Base-by-base conservation (phyloP, 2,888 invertebrate genomes). In the Incurvaria masculella region DNA sequence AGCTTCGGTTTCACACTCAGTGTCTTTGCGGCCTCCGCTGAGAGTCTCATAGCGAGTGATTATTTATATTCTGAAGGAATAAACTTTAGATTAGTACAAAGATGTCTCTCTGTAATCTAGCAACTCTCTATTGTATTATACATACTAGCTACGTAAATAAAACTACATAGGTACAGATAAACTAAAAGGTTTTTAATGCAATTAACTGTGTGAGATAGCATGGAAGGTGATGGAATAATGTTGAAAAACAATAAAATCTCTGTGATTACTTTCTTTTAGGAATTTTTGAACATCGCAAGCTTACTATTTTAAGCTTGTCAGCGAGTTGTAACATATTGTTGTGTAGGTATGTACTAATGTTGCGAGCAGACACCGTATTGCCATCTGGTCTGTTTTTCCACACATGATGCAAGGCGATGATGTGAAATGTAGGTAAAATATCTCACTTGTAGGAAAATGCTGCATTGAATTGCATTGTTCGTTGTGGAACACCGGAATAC, bases 21-120 rank as follows among this genome's bases (percentile, higher is more conserved):
- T n/a, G n/a, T n/a, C n/a, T n/a, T n/a, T n/a, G n/a, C n/a, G n/a
- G n/a, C n/a, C n/a, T n/a, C n/a, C n/a, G n/a, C n/a, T n/a, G n/a
- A 58, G 73, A 76, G 76, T 75, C 73, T 75, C 76, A 75, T 68
- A 61, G 38, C 21, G 65, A 71, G 74, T 74, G 73, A 72, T 73
- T 74, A 73, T 69, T 68, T 62, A 64, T 66, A 63, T 66, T 60
- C 67, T 68, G 62, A 64, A 33, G 33, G 33, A 33, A 33, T 33
- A 33, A n/a, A 64, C 64, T 67, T 71, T 73, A 73, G 73, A 64
- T 64, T 72, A 74, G 74, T 75, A 72, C 72, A 75, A 75, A 73
- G 59, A 69, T 67, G 74, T 78, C 78, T 78, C 78, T 78, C 76
- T 78, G 66, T 69, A 64, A 68, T 66, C 68, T 71, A 64, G 68